Evolutionary conservation across 2,113 vertebrate species (phyloP), one percentile per base, ranked within the genome.

Genomic region (Hippocampus mohnikei): DNA sequence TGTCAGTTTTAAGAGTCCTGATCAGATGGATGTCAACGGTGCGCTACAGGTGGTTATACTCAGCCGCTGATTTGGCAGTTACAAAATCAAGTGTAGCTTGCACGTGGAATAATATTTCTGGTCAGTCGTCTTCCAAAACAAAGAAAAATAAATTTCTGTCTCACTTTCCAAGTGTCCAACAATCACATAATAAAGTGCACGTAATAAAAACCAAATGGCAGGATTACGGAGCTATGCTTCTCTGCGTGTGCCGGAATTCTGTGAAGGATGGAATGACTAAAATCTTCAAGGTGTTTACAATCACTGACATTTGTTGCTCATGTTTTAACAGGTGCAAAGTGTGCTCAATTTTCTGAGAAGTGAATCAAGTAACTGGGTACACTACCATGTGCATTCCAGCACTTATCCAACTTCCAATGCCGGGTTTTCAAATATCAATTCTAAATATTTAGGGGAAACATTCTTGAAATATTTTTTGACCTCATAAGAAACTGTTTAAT

Each of bases 231-330:
- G 78, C 65, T 69, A 74, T 78, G 71, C 67, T 29, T 15, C 0
- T 66, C 46, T 84, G 80, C 83, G 73, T 81, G 16, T 80, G 59
- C 50, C 85, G 81, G 83, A 80, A 62, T 69, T 59, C 61, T 58
- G 52, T 41, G 42, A 78, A 64, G 27, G 12, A 5, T 3, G 69
- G 81, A 79, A 85, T 72, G 76, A 66, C 5, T 66, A 58, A 76
- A 86, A 81, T 86, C 67, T 70, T 68, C 21, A 12, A 46, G 44
- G 41, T 11, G 18, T 37, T 20, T 12, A 21, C 9, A 60, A 60
- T 18, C 9, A 27, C 58, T 60, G 58, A 15, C 27, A 60, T 33
- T 60, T 29, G 10, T 62, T 70, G 62, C 8, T 62, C 33, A 71
- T 40, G 61, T 75, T 66, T 55, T 63, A 72, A 55, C 59, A 48